Evolutionary conservation across 2,888 invertebrate species (phyloP).

Genomic region (Himalopsyche kuldschensis): DNA sequence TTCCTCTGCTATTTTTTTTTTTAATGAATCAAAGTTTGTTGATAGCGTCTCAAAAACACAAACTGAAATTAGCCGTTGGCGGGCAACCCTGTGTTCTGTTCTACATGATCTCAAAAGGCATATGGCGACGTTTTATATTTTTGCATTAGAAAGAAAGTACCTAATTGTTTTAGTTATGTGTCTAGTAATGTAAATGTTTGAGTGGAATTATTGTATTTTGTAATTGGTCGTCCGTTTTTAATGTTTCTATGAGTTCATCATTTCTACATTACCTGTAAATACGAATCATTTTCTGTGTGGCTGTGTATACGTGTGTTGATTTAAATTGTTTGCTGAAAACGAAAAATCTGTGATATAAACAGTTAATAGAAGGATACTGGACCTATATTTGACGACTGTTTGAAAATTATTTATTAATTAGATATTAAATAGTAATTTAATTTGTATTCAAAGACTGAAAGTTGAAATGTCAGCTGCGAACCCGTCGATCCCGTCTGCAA

Average conservation of each 20-base stretch:
- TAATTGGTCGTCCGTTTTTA: conserved; percentile 59
- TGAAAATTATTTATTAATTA: conserved; percentile 33
- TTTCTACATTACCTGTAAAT: conserved; percentile 58
- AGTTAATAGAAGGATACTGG: conserved; percentile 57
- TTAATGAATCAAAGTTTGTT: background rate
- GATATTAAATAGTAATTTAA: conserved; percentile 45
- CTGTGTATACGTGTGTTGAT: conserved; percentile 52
- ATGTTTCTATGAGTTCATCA: conserved; percentile 61
- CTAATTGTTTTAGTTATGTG: conserved; percentile 61
- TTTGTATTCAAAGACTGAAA: conserved; percentile 34
- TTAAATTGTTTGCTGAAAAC: conserved; percentile 61
- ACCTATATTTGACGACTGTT: conserved; percentile 57
- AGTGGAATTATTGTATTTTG: conserved; percentile 53
- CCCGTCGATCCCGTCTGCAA: conserved; percentile 42
- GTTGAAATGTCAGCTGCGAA: conserved; percentile 58
- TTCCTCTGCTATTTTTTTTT: no score
- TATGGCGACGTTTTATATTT: conserved; percentile 64
- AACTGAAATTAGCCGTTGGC: background rate
- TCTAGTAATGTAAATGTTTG: conserved; percentile 47
- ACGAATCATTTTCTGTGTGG: conserved; percentile 61
- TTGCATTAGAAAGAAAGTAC: conserved; percentile 57
- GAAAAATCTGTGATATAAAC: conserved; percentile 67
- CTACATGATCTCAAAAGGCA: conserved; percentile 48
- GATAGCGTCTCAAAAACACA: background rate
- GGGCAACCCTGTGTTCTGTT: background rate